Evolutionary conservation across 92 coral and sea anemone species (phyloP).

Genomic region (Porites evermanni): DNA sequence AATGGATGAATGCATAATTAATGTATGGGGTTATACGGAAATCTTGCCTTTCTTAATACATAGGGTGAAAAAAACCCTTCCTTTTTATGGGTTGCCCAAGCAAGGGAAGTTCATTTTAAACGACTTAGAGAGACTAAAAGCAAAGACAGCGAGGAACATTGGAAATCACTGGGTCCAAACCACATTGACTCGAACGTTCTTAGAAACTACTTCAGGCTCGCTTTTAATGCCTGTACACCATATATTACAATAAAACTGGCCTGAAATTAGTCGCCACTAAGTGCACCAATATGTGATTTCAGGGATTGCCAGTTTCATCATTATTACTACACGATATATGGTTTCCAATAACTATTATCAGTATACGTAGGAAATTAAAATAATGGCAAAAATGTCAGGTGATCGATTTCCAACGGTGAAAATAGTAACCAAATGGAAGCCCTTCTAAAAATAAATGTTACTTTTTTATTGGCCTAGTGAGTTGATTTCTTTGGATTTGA

Average conservation of each 20-base stretch:
- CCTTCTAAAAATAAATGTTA: neutral
- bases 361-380: neutral
- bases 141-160: constrained; percentile 80
- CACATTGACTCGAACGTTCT: constrained; percentile 81
- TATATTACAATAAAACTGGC: constrained; percentile 48
- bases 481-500: neutral
- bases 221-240: constrained; percentile 89
- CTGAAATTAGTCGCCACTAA: neutral
- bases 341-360: neutral
- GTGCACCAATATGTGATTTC: neutral
- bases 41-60: too few species aligned
- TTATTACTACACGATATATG: neutral
- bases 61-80: too few species aligned
- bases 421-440: neutral
- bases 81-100: too few species aligned
- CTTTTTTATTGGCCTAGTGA: neutral
- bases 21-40: too few species aligned
- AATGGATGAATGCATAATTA: too few species aligned
- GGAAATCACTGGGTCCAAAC: constrained; percentile 83
- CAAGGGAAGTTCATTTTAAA: constrained; percentile 43
- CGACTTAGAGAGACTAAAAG: constrained; percentile 74
- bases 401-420: neutral
- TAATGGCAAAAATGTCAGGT: neutral
- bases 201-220: constrained; percentile 83
- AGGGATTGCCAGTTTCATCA: neutral